phyloP scores from a whole-genome alignment of 1,140 invertebrate species.

The Chironomus tepperi region DNA sequence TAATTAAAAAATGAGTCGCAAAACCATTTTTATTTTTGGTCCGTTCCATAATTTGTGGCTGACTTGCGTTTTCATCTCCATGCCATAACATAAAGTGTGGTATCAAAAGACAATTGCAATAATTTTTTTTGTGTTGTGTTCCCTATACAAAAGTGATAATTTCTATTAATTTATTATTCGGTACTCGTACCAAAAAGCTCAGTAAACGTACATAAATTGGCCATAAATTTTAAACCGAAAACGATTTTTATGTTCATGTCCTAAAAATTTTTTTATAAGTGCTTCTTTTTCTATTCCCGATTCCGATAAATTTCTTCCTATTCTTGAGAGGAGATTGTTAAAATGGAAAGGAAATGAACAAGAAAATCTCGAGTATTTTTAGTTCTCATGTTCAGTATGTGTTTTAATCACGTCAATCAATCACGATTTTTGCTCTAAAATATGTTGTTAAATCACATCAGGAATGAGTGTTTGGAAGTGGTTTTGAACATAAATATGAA shows the following conservation, averaged over 20 bases:
- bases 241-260: not conserved
- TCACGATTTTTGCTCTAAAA: not conserved
- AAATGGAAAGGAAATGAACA: not conserved
- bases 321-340: not conserved
- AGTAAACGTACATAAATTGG: conserved; percentile 1
- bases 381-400: not conserved
- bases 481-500: too few species aligned
- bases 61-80: too few species aligned
- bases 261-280: too few species aligned
- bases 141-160: not conserved
- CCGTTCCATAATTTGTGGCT: too few species aligned
- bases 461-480: too few species aligned
- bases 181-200: not conserved
- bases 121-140: too few species aligned
- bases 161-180: conserved; percentile 14
- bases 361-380: not conserved
- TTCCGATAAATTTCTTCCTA: not conserved
- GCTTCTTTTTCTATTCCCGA: too few species aligned
- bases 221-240: conserved; percentile 14
- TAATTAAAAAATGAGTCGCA: too few species aligned
- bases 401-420: not conserved
- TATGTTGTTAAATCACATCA: not conserved
- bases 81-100: too few species aligned
- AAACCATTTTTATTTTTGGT: too few species aligned
- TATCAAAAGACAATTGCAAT: too few species aligned